A percentile compares a stretch with the other conserved stretches of the same genome.
Evolutionary conservation across 35 echinoderm and acorn worm species (phyloP).

Genomic region (Eucidaris tribuloides): DNA sequence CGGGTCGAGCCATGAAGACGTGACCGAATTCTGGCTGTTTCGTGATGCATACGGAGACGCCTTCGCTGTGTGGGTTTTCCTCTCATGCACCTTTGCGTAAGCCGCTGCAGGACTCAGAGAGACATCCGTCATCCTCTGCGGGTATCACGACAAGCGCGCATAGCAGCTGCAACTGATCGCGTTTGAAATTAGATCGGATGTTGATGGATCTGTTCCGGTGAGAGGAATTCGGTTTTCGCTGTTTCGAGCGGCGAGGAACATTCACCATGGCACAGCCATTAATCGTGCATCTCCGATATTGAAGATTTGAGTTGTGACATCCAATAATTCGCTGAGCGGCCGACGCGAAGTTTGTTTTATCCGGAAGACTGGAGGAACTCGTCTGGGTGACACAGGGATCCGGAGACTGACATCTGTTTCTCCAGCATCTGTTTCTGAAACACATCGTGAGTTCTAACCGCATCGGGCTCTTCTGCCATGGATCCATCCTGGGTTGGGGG

Average conservation of each 20-base stretch:
- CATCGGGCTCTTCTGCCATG: constrained; percentile 66
- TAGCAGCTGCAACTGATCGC: constrained; percentile 50
- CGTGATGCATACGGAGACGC: constrained; percentile 19
- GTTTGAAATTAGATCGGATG: constrained; percentile 75
- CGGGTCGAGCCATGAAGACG: constrained; percentile 55
- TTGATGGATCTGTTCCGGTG: constrained; percentile 65
- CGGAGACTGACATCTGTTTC: constrained; percentile 75
- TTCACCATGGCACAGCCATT: constrained; percentile 39
- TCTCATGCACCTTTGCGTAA: constrained; percentile 55
- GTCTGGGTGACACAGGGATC: constrained; percentile 44
- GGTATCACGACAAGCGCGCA: constrained; percentile 63
- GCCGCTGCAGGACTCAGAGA: constrained; percentile 61
- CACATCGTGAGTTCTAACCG: constrained; percentile 48
- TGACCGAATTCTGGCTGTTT: constrained; percentile 29
- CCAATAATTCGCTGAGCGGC: constrained; percentile 35
- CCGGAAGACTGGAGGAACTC: constrained; percentile 49
- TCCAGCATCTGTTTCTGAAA: constrained; percentile 56
- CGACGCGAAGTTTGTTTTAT: constrained; percentile 32
- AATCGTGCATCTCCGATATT: constrained; percentile 60
- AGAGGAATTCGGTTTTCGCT: constrained; percentile 56
- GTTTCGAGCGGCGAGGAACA: constrained; percentile 60
- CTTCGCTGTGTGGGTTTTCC: constrained; percentile 38
- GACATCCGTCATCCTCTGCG: constrained; percentile 70
- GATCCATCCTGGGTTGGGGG: constrained; percentile 68
- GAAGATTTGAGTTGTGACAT: constrained; percentile 66